Evolutionary conservation across 2,888 invertebrate genomes (phyloP).

Genomic region (Omphaloscelis lunosa): DNA sequence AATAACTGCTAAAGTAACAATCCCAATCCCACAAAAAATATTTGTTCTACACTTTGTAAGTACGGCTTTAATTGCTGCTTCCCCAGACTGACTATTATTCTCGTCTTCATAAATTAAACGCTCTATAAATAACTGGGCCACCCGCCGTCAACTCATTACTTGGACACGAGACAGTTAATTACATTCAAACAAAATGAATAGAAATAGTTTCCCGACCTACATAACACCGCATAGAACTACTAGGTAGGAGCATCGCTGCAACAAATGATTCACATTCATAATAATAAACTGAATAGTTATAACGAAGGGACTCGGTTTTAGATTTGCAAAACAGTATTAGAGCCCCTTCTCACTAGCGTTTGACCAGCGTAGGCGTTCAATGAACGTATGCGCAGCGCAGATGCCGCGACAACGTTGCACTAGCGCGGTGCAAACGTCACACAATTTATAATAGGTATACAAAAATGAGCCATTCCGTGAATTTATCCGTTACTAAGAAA

Average conservation of each 20-base stretch:
- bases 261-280: conserved; percentile 40
- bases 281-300: conserved; percentile 25
- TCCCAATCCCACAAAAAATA: not conserved
- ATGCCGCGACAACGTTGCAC: too few relatives aligned
- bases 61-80: not conserved
- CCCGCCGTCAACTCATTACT: conserved; percentile 37
- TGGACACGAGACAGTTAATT: conserved; percentile 49
- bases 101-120: conserved; percentile 18
- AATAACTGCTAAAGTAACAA: too few relatives aligned
- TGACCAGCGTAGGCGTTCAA: too few relatives aligned
- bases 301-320: conserved; percentile 11
- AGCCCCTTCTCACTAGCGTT: too few relatives aligned
- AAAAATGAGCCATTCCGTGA: too few relatives aligned
- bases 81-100: not conserved
- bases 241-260: conserved; percentile 18
- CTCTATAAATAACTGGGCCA: conserved; percentile 7
- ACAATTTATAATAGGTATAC: too few relatives aligned
- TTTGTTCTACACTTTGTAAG: not conserved
- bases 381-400: too few relatives aligned
- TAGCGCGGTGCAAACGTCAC: too few relatives aligned
- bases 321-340: conserved; percentile 5
- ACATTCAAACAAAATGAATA: conserved; percentile 52
- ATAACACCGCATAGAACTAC: conserved; percentile 14
- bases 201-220: conserved; percentile 59
- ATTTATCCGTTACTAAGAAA: too few relatives aligned